Conservation (phyloP, 2,888 invertebrate species). For the Halictus ligatus region DNA sequence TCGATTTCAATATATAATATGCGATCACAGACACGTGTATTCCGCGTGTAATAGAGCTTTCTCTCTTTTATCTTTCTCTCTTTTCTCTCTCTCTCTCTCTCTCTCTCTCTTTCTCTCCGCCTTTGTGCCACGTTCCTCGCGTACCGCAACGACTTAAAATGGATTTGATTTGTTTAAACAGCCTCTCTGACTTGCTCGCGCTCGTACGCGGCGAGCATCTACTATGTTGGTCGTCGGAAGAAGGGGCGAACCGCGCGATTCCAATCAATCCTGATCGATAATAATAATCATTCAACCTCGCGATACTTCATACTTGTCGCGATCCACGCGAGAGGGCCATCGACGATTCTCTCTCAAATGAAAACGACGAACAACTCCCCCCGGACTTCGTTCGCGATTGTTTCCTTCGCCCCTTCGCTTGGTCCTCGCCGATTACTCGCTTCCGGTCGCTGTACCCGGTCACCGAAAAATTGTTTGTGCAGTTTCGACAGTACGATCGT, state of each 20-base stretch:
- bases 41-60: conserved; percentile 74
- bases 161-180: conserved; percentile 82
- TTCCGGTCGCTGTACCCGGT: not conserved
- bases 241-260: conserved; percentile 27
- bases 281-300: not conserved
- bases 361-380: conserved; percentile 45
- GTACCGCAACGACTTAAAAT: conserved; percentile 70
- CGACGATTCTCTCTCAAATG: conserved; percentile 71
- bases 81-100: no score
- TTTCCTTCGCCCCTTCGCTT: conserved; percentile 49
- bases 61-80: not conserved
- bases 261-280: not conserved
- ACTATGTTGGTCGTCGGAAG: conserved; percentile 43
- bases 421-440: conserved; percentile 43
- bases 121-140: conserved; percentile 65
- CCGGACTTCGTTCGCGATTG: not conserved
- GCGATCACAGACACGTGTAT: conserved; percentile 81
- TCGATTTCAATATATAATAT: conserved; percentile 67
- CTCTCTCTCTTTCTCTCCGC: not conserved
- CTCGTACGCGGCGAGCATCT: conserved; percentile 49
- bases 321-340: conserved; percentile 72
- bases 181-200: conserved; percentile 74
- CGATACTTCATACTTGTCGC: not conserved
- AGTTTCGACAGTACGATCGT: not conserved
- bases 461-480: conserved; percentile 20